Percentiles rank a stretch among this genome's conserved stretches.
Evolutionary conservation across 2,113 vertebrate species (phyloP).

Genomic region (Amazona vittata): DNA sequence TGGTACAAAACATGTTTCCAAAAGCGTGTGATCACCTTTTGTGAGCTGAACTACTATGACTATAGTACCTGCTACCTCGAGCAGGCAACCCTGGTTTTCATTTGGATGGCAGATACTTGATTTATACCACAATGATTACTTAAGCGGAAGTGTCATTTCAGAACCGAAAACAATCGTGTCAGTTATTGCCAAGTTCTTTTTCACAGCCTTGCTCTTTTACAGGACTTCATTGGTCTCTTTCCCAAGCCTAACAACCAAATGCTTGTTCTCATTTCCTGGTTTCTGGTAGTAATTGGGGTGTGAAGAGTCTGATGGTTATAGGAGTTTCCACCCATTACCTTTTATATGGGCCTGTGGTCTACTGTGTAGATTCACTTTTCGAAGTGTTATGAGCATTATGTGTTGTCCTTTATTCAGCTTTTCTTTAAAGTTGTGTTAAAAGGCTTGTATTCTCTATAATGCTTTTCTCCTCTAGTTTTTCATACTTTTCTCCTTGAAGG

Average conservation of each 20-base stretch:
- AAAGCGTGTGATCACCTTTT: not conserved
- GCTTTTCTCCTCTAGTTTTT: not conserved
- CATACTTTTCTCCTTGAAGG: not conserved
- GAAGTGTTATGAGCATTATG: not conserved
- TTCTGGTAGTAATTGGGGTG: not conserved
- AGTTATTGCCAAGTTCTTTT: not conserved
- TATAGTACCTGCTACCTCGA: not conserved
- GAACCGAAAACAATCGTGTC: not conserved
- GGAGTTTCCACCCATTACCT: conserved; percentile 22
- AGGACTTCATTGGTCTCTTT: not conserved
- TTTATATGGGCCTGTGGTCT: not conserved
- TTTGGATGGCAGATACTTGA: not conserved
- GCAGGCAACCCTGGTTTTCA: not conserved
- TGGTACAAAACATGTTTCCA: not conserved
- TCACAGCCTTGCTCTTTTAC: not conserved
- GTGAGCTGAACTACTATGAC: not conserved
- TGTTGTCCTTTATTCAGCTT: not conserved
- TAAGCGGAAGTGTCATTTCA: not conserved
- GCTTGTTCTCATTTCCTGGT: conserved; percentile 58
- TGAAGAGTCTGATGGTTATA: not conserved
- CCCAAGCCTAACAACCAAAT: not conserved
- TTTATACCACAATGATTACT: not conserved
- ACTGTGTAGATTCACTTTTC: not conserved
- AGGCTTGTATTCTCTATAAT: not conserved
- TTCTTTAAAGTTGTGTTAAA: not conserved